Evolutionary conservation across 2,888 invertebrate genomes (phyloP), one percentile per base, ranked within the genome.

Genomic region (Ochropleura leucogaster): DNA sequence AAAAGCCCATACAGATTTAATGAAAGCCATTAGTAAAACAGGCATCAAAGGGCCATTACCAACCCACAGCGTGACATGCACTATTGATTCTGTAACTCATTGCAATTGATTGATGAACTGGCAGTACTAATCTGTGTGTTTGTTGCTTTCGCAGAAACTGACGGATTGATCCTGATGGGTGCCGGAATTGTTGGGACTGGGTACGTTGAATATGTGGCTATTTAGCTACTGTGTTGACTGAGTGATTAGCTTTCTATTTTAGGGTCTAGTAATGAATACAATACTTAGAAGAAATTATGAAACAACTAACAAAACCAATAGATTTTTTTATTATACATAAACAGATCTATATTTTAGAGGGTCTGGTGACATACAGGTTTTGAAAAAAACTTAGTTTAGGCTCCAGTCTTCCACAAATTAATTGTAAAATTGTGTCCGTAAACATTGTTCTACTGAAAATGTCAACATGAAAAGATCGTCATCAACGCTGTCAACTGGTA

Each of bases 21-120:
- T 77, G 67, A 44, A 79, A 69, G n/a, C 73, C 76, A 82, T 87
- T 86, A 87, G 64, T 62, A 30, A n/a, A 60, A 68, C 68, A 60
- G 47, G 67, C 65, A 83, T 83, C 73, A 76, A 84, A 85, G 81
- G 74, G 76, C 71, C 71, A 84, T 85, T 84, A 84, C 60, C 62
- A 62, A 57, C 79, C 83, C 62, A 78, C 81, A 65, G 55, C 74
- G 14, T 83, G 86, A 87, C 86, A 73, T 47, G 74, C 86, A 75
- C 66, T 82, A 82, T 83, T 76, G 78, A 82, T 80, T 78, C 53
- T 66, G 68, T 78, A 78, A 82, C 83, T 87, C 87, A 87, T 87
- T 77, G 69, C 20, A 69, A 72, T 83, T 87, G 87, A 87, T 87
- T 87, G 86, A 87, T 85, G 78, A 80, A 67, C 77, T 62, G 62